phyloP scores from a whole-genome alignment of 2,113 vertebrate species.

The Oryzias curvinotus region DNA sequence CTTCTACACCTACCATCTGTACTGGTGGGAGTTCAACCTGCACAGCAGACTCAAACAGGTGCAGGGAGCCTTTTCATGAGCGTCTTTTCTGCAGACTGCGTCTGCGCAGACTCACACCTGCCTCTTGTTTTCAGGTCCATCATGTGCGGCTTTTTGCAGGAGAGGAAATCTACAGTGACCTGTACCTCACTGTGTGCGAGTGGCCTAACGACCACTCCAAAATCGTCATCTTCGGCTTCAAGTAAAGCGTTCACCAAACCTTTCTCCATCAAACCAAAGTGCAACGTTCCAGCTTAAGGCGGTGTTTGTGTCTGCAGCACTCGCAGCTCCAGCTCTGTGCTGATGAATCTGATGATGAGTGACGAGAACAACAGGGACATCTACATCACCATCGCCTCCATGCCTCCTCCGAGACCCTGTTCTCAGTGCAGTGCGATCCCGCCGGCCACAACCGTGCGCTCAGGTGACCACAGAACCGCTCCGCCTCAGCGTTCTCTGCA shows the following conservation, averaged over 20 bases:
- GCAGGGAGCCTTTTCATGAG: neutral
- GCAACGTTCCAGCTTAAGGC: too few species aligned
- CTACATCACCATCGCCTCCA: conserved; percentile 87
- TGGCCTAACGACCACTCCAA: conserved; percentile 92
- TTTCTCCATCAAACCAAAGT: too few species aligned
- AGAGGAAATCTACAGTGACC: conserved; percentile 90
- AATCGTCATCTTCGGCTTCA: conserved; percentile 92
- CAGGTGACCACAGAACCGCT: conserved; percentile 43
- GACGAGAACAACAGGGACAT: conserved; percentile 93
- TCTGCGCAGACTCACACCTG: neutral
- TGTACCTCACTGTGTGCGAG: conserved; percentile 92
- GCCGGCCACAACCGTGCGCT: conserved; percentile 72
- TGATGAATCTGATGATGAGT: conserved; percentile 92
- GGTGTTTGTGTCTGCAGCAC: conserved; percentile 70
- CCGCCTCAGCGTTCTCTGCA: neutral
- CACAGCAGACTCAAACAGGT: conserved; percentile 93
- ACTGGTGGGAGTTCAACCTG: conserved; percentile 96
- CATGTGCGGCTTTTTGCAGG: conserved; percentile 91
- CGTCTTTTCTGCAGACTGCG: neutral
- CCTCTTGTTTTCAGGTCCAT: conserved; percentile 77
- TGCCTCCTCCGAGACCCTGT: conserved; percentile 82
- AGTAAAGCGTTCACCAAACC: conserved; percentile 69
- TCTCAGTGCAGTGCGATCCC: conserved; percentile 76
- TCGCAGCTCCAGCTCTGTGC: conserved; percentile 84
- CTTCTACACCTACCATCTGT: conserved; percentile 91